Conservation (phyloP, 2,888 invertebrate species). For the Athalia rosae region DNA sequence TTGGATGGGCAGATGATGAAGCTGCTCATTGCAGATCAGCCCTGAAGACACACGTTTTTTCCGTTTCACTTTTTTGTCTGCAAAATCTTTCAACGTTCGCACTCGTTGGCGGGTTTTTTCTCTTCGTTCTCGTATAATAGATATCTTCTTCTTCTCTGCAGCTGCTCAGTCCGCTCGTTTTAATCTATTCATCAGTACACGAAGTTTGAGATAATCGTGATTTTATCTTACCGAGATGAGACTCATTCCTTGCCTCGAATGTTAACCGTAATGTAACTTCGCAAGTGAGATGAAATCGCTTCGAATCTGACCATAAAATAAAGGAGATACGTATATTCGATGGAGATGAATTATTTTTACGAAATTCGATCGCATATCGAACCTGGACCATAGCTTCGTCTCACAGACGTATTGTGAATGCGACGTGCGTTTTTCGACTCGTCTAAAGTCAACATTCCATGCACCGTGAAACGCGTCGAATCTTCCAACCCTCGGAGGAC, state of each 20-base stretch:
- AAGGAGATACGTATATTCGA: background rate
- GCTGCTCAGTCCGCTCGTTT: conserved; percentile 3
- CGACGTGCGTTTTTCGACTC: background rate
- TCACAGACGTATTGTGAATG: background rate
- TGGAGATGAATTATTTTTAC: background rate
- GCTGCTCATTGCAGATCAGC: conserved; percentile 44
- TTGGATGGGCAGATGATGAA: conserved; percentile 42
- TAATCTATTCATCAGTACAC: conserved; percentile 25
- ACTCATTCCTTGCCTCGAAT: too few species aligned
- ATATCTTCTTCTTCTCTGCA: conserved; percentile 9
- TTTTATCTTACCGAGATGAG: background rate
- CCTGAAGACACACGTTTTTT: conserved; percentile 25
- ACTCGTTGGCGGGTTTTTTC: background rate
- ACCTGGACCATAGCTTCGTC: conserved; percentile 15
- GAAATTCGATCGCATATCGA: background rate
- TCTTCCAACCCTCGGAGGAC: conserved; percentile 38
- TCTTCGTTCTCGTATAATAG: conserved; percentile 17
- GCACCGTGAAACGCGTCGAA: conserved; percentile 35
- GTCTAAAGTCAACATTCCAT: background rate
- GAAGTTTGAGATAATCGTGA: background rate
- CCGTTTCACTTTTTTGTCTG: background rate
- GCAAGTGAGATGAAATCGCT: too few species aligned
- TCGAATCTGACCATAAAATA: too few species aligned
- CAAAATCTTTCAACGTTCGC: background rate
- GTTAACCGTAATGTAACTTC: too few species aligned